These are phyloP conservation scores for Ceramica pisi DNA, from an alignment of 2,888 invertebrate species.

Conservation along the genomic window DNA sequence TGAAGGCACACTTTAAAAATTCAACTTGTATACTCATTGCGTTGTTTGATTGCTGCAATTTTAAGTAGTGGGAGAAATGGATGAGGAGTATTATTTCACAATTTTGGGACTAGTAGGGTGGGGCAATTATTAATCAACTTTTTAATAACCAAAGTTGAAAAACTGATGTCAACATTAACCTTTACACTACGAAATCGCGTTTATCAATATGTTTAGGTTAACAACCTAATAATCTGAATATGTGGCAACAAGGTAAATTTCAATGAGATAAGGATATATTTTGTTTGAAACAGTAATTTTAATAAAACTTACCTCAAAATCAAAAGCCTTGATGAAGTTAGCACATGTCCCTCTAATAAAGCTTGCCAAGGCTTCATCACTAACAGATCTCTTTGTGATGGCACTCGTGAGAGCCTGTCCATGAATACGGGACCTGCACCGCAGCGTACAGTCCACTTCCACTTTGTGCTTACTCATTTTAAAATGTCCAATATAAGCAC, in stretches of 20 bases:
- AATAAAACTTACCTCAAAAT: slow-evolving; percentile 89
- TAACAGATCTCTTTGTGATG: slow-evolving; percentile 92
- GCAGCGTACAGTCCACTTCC: slow-evolving; percentile 91
- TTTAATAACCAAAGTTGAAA: too few relatives aligned
- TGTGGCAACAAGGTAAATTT: neutral
- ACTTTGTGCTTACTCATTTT: slow-evolving; percentile 84
- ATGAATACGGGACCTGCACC: slow-evolving; percentile 90
- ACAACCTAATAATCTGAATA: neutral
- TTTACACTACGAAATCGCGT: neutral
- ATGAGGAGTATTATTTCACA: neutral
- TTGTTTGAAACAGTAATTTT: neutral
- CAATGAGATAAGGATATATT: neutral
- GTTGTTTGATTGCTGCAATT: neutral
- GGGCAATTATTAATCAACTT: neutral
- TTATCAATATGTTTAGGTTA: slow-evolving; percentile 1
- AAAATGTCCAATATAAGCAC: slow-evolving; percentile 7
- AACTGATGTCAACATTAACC: neutral
- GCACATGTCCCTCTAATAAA: slow-evolving; percentile 91
- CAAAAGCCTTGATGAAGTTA: slow-evolving; percentile 91
- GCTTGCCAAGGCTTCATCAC: slow-evolving; percentile 91
- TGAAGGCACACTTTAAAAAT: too few relatives aligned
- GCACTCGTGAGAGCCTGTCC: slow-evolving; percentile 92
- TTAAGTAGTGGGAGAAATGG: neutral
- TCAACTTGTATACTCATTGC: too few relatives aligned
- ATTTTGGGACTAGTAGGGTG: neutral